Base-by-base conservation (phyloP, 2,797 vertebrate genomes). In the Leuciscus waleckii region DNA sequence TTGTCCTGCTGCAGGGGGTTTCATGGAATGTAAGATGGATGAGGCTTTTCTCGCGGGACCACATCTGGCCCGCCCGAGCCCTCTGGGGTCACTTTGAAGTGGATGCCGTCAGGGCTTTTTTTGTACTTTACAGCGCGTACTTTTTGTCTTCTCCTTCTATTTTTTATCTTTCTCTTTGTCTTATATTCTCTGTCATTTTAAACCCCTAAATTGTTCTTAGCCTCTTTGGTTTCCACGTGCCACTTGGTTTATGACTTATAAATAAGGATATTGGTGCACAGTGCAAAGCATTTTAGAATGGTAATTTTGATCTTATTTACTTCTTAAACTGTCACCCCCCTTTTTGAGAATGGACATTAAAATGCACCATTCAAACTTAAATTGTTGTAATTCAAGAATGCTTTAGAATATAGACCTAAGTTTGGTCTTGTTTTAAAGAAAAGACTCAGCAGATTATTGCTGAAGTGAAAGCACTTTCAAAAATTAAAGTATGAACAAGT, bases 61-160 rank as follows among this genome's bases (percentile, higher is more conserved):
- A 88, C 87, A 90, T 89, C 86, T 90, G 87, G 80, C 35, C 86
- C 85, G 63, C 77, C 29, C 35, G 41, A 83, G 56, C 63, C 79
- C 83, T 87, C 75, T n/a, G 29, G 76, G 77, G 61, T 87, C 71
- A 71, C 70, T 87, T 87, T 90, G 67, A 86, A 88, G 81, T 70
- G 56, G 49, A 86, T 68, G 76, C 82, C 19, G 71, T 74, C 77
- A 51, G 43, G 19, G 41, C 21, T 80, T 81, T 83, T 85, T 74
- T 51, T 84, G 65, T 85, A 26, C 29, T 43, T 78, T 63, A 37
- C 16, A 71, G 56, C 46, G 21, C 61, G 32, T 73, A 65, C 51
- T 82, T 61, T 82, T 7, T 49, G n/a, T 41, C 37, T 58, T 81
- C 13, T 74, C 23, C 51, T 32, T 49, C 46, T 54, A 14, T 80